Evolutionary conservation across 1,140 invertebrate genomes (phyloP), one percentile per base, ranked within the genome.

Genomic region (Anthonomus grandis): DNA sequence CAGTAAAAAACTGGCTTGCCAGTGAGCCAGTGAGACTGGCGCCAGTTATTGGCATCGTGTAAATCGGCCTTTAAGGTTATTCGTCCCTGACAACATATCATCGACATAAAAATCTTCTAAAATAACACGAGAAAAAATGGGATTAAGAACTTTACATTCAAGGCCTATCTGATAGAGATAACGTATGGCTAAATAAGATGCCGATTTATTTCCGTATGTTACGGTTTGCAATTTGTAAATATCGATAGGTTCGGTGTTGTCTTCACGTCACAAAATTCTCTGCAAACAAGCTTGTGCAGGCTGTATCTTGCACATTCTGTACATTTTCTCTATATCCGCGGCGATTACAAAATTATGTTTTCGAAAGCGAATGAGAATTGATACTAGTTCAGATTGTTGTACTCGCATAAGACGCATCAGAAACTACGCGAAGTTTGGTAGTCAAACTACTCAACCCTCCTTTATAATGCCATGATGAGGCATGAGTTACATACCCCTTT

Each of bases 241-340:
- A 15, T 53, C 19, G 4, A 62, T 1, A 12, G 41, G 10, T 27
- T 60, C 21, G 6, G 13, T 23, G 9, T 21, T 2, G n/a, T 39
- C 15, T 17, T 31, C n/a, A 3, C 72, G 51, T 74, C 77, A 78
- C 0, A 77, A 42, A 21, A 79, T 72, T 57, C 71, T 55, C 48
- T 78, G 75, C 22, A 67, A 72, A 36, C 69, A 53, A 31, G 39
- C 48, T 22, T 76, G 62, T 31, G 68, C 54, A 8, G 59, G 10
- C 36, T 60, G 46, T 0, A 79, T 49, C 9, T 51, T 31, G 10
- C 74, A 56, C 57, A 71, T 68, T 21, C 73, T 56, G 60, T 72
- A 77, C 72, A 76, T 76, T 60, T 75, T 70, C 18, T 41, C 48
- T 13, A 72, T 63, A 48, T 72, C 70, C 1, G 55, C 59, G 13